Evolutionary conservation across 1,140 invertebrate genomes (phyloP).

Genomic region (Anthonomus grandis): DNA sequence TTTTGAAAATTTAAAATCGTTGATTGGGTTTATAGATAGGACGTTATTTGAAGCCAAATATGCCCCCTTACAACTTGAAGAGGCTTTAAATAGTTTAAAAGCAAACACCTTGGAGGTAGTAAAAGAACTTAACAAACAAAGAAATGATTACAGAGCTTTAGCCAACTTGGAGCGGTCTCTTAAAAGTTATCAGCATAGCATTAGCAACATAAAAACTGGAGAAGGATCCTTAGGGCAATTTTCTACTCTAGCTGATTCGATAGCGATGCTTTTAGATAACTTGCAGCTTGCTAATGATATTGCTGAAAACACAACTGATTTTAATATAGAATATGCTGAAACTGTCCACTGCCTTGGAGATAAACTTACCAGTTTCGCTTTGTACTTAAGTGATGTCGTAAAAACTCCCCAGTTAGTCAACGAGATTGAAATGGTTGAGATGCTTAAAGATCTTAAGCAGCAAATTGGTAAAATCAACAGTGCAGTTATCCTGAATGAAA

Average conservation of each 20-base stretch:
- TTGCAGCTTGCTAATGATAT: slow-evolving; percentile 19
- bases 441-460: slow-evolving; percentile 12
- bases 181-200: neutral
- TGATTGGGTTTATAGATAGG: slow-evolving; percentile 3
- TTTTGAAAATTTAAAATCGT: slow-evolving; percentile 11
- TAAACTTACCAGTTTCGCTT: slow-evolving; percentile 15
- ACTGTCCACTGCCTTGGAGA: slow-evolving; percentile 24
- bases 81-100: slow-evolving; percentile 1
- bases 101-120: slow-evolving; percentile 4
- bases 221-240: slow-evolving; percentile 17
- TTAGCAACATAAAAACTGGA: neutral
- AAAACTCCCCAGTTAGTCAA: slow-evolving; percentile 12
- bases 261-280: slow-evolving; percentile 22
- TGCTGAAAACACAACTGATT: slow-evolving; percentile 25
- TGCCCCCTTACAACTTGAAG: slow-evolving; percentile 2
- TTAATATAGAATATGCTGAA: slow-evolving; percentile 18
- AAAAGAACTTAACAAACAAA: slow-evolving; percentile 21
- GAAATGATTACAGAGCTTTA: slow-evolving; percentile 26
- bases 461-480: slow-evolving; percentile 1
- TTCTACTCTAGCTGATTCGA: slow-evolving; percentile 4
- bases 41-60: slow-evolving; percentile 7
- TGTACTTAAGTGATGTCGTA: slow-evolving; percentile 22
- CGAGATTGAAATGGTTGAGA: slow-evolving; percentile 7
- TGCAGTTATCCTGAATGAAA: slow-evolving; percentile 25
- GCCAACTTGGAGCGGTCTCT: slow-evolving; percentile 16